Base-by-base conservation (phyloP, 2,113 vertebrate genomes). In the Platichthys flesus region DNA sequence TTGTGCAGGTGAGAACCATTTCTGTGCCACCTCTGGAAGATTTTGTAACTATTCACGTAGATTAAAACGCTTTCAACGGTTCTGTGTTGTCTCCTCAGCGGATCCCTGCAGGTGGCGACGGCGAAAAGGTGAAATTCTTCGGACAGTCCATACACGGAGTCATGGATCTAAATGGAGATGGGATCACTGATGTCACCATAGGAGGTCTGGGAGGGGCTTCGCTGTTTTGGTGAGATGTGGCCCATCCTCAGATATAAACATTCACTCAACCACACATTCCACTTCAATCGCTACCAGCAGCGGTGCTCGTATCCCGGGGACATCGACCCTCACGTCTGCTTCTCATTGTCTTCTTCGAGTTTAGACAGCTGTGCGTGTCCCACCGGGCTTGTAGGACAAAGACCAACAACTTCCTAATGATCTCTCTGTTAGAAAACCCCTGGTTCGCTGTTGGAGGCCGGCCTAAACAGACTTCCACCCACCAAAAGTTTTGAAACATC, bases 91-190 rank as follows among this genome's bases (percentile, higher is more conserved):
- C 23, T 86, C 85, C 45, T 77, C 81, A 99, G 98, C 95, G 91
- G 31, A 99, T 99, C 88, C 92, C 96, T 40, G 97, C 98, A 49
- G 97, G 97, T 31, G 97, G 97, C 14, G 96, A 98, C 3, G 96
- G 96, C 0, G 90, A 94, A 72, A 97, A 94, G 56, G 84, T 98
- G 73, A 99, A 98, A 79, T 99, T 98, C 92, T 99, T 99, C 72
- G 98, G 98, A 49, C 98, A 98, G 85, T 98, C 97, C 62, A 97
- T 99, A 65, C 96, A 98, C 1, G 98, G 98, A 74, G 94, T 97
- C 89, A 97, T 99, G 96, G 98, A 99, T 88, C 93, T 99, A 21
- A 98, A 99, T 5, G 89, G 95, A 4, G 98, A 99, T 0, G 98
- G 97, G 1, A 93, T 99, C 75, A 97, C 95, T 9, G 98, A 99